Evolutionary conservation across 2,888 invertebrate genomes (phyloP).

Genomic region (Eupsilia transversa): DNA sequence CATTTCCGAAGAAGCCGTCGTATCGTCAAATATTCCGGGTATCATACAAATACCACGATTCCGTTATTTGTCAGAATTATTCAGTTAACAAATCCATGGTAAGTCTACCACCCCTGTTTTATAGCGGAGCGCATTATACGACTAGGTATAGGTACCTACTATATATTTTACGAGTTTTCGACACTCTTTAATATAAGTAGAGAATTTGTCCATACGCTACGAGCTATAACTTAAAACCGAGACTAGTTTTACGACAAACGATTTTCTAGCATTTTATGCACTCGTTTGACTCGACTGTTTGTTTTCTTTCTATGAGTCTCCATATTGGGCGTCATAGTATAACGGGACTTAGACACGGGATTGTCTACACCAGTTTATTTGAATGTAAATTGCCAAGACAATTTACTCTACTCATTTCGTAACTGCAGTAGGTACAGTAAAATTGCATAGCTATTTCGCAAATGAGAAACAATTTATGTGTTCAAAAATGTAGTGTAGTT

Average conservation of each 20-base stretch:
- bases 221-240: slow-evolving; percentile 78
- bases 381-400: slow-evolving; percentile 8
- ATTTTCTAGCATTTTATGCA: slow-evolving; percentile 68
- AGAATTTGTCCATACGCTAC: slow-evolving; percentile 81
- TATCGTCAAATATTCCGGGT: slow-evolving; percentile 7
- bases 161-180: slow-evolving; percentile 79
- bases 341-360: not conserved
- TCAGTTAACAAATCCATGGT: slow-evolving; percentile 56
- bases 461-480: slow-evolving; percentile 26
- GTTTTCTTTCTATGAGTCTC: slow-evolving; percentile 28
- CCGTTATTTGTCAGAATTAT: slow-evolving; percentile 50
- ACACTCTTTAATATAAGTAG: slow-evolving; percentile 77
- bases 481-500: slow-evolving; percentile 37
- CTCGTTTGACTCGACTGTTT: slow-evolving; percentile 54
- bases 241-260: slow-evolving; percentile 78
- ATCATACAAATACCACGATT: slow-evolving; percentile 1
- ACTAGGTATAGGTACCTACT: slow-evolving; percentile 65
- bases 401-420: not conserved
- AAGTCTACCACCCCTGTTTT: slow-evolving; percentile 71
- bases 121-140: slow-evolving; percentile 77
- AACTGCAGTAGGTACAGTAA: slow-evolving; percentile 10
- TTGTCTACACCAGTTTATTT: slow-evolving; percentile 20
- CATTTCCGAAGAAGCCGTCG: not conserved
- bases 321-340: slow-evolving; percentile 15
- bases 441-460: slow-evolving; percentile 40